These are phyloP conservation scores for Thamnophis sirtalis DNA, from an alignment of 2,113 vertebrate genomes.

Conservation along the genomic window DNA sequence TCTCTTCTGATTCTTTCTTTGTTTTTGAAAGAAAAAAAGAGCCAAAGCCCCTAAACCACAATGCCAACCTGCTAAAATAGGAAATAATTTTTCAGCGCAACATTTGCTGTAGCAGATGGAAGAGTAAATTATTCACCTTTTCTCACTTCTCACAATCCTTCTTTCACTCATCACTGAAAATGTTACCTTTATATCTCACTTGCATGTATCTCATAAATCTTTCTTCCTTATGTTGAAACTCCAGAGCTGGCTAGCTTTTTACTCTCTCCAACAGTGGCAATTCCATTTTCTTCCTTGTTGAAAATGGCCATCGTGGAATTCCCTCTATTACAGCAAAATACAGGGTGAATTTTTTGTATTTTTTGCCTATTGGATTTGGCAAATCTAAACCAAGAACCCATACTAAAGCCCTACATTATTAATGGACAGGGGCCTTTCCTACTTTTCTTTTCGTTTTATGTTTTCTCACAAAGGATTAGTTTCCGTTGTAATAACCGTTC, in stretches of 20 bases:
- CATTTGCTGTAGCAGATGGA: slow-evolving; percentile 18
- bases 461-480: neutral
- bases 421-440: neutral
- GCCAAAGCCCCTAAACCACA: neutral
- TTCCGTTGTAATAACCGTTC: neutral
- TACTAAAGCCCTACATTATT: neutral
- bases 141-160: neutral
- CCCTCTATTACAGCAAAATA: neutral
- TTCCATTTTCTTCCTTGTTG: neutral
- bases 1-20: neutral
- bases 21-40: neutral
- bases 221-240: neutral
- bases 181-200: neutral
- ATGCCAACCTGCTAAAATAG: neutral
- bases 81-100: slow-evolving; percentile 6
- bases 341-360: neutral
- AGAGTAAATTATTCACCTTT: slow-evolving; percentile 10
- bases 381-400: neutral
- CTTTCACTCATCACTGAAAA: neutral
- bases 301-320: neutral
- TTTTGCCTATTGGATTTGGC: neutral
- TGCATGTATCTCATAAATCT: neutral
- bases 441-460: neutral
- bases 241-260: neutral
- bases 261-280: neutral